Evolutionary conservation across 2,797 vertebrate species (phyloP), one percentile per base, ranked within the genome.

Genomic region (Alosa sapidissima): DNA sequence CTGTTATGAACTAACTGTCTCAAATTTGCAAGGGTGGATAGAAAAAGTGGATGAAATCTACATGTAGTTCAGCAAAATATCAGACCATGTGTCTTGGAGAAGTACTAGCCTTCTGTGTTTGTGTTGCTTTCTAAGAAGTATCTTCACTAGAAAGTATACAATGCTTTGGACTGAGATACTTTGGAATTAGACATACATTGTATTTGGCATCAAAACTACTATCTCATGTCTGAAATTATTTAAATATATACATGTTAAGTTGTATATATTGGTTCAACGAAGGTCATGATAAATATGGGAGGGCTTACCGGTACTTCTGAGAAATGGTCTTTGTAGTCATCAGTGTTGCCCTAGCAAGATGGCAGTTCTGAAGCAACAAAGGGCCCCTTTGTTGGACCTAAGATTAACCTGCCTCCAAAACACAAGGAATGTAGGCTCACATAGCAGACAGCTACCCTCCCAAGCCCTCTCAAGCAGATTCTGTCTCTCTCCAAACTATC

Each of bases 341-440:
- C 33, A 16, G 14, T 41, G 68, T 14, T 36, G 33, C 11, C 14
- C 33, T 36, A 36, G 33, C 68, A 75, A 41, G 68, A 75, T 75
- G 33, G 68, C 16, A 8, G 33, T 19, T 10, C 33, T 75, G 36
- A 41, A 16, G 33, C 68, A 75, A 75, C 68, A 75, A 75, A 65
- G 16, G 62, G 2, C 68, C 68, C 36, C 68, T 45, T 75, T 75
- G 45, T 48, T 16, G 6, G 68, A 13, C 68, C 33, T 41, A 10
- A 75, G 68, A 41, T 75, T 75, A 75, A 41, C 68, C 68, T 75
- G 68, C 33, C 68, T 75, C 68, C 33, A 41, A 75, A 41, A 16
- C 68, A 75, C 68, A 75, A 75, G 33, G 68, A 75, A 75, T 75
- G 68, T 75, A 28, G 41, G 33, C 68, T 75, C 68, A 36, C 33